phyloP scores from a whole-genome alignment of 2,113 vertebrate species.

The Rissa tridactyla region DNA sequence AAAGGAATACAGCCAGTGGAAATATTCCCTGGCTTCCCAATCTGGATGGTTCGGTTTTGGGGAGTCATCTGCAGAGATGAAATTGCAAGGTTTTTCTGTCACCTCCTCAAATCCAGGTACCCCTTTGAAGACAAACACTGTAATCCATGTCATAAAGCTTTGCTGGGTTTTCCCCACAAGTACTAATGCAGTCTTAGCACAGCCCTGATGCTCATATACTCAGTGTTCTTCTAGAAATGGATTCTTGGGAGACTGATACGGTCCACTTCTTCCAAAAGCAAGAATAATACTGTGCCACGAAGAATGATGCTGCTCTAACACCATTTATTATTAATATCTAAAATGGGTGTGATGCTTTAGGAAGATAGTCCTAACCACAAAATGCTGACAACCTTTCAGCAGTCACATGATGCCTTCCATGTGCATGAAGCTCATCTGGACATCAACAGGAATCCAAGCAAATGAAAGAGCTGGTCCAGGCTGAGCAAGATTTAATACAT shows the following conservation, averaged over 20 bases:
- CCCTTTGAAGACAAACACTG: background rate
- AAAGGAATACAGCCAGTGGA: background rate
- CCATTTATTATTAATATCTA: slow-evolving; percentile 61
- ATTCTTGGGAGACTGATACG: background rate
- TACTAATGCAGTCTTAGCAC: background rate
- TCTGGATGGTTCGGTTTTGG: background rate
- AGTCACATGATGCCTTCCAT: background rate
- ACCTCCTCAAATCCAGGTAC: background rate
- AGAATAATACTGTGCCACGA: background rate
- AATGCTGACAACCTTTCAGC: background rate
- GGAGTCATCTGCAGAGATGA: background rate
- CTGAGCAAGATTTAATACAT: background rate
- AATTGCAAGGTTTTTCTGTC: background rate
- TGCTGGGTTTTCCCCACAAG: background rate
- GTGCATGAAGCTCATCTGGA: background rate
- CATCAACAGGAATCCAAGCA: background rate
- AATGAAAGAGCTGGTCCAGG: background rate
- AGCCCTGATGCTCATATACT: background rate
- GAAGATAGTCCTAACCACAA: background rate
- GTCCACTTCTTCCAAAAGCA: slow-evolving; percentile 25
- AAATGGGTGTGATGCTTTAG: slow-evolving; percentile 17
- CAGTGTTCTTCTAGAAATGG: slow-evolving; percentile 1
- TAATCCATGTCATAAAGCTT: background rate
- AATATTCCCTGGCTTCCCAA: background rate
- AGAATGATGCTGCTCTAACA: slow-evolving; percentile 6